These are phyloP conservation scores for Drosophila demipolita DNA, from an alignment of 2,888 invertebrate species.

Conservation along the genomic window DNA sequence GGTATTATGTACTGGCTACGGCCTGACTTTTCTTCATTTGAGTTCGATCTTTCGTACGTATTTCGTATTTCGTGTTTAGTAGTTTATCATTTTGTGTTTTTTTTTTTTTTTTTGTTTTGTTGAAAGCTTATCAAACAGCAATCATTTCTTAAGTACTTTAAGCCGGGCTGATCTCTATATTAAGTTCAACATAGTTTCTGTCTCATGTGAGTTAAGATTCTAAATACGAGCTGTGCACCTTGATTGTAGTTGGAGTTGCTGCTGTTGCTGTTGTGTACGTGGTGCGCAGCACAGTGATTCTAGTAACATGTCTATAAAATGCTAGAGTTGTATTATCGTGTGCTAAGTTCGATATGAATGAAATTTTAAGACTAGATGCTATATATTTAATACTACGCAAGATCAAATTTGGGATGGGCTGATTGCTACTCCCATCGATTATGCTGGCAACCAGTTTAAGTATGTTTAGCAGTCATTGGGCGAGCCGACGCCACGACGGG, in stretches of 20 bases:
- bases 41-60: constrained; percentile 67
- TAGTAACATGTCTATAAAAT: constrained; percentile 27
- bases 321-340: constrained; percentile 43
- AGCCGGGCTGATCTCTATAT: constrained; percentile 26
- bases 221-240: constrained; percentile 48
- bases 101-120: constrained; percentile 17
- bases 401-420: constrained; percentile 18
- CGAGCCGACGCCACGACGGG: constrained; percentile 67
- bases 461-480: constrained; percentile 69
- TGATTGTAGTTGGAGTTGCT: constrained; percentile 48
- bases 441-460: constrained; percentile 53
- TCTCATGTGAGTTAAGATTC: constrained; percentile 28
- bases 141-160: constrained; percentile 60
- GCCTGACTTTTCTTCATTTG: constrained; percentile 50
- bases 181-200: constrained; percentile 29
- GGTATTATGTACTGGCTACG: constrained; percentile 46
- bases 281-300: constrained; percentile 28
- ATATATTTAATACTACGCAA: constrained; percentile 59
- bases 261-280: constrained; percentile 40
- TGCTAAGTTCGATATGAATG: constrained; percentile 75
- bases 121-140: constrained; percentile 67
- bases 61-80: constrained; percentile 71
- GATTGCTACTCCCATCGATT: constrained; percentile 1
- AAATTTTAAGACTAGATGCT: constrained; percentile 76
- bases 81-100: constrained; percentile 43